Percentiles rank a stretch among this genome's conserved stretches.
phyloP scores from a whole-genome alignment of 2,113 vertebrate species.

The Archocentrus centrarchus region DNA sequence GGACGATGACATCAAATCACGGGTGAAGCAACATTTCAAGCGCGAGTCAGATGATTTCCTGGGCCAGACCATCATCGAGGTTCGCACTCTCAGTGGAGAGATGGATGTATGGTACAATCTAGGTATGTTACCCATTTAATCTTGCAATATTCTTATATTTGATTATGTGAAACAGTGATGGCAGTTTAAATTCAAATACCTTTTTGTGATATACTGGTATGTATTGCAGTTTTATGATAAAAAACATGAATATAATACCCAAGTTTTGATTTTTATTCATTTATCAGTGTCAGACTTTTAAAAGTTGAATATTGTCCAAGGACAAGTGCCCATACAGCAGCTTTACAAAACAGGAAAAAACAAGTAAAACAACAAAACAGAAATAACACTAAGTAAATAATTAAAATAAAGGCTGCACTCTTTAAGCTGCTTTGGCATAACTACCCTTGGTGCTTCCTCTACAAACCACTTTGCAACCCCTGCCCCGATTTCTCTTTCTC shows the following conservation, averaged over 20 bases:
- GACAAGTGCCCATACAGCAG: not conserved
- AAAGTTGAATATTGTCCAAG: not conserved
- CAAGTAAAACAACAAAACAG: not conserved
- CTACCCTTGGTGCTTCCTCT: not conserved
- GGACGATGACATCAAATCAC: slow-evolving; percentile 97
- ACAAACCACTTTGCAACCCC: not conserved
- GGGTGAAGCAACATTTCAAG: slow-evolving; percentile 98
- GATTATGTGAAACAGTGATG: not conserved
- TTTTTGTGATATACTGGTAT: not conserved
- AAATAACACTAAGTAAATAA: too few species aligned
- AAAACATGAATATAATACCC: not conserved
- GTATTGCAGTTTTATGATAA: too few species aligned
- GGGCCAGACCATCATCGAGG: slow-evolving; percentile 98
- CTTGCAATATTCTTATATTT: not conserved
- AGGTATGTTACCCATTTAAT: slow-evolving; percentile 79
- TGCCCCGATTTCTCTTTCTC: not conserved
- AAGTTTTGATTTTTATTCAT: not conserved
- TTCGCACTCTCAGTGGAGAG: slow-evolving; percentile 95
- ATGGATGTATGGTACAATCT: slow-evolving; percentile 99
- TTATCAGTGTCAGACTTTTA: not conserved
- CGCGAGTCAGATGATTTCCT: slow-evolving; percentile 97
- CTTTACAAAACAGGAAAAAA: not conserved
- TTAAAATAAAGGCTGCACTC: not conserved
- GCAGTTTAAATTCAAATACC: not conserved
- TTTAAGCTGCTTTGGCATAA: not conserved